A percentile compares a stretch with the other conserved stretches of the same genome.
Evolutionary conservation across 2,797 vertebrate species (phyloP).

Genomic region (Pseudochaenichthys georgianus): DNA sequence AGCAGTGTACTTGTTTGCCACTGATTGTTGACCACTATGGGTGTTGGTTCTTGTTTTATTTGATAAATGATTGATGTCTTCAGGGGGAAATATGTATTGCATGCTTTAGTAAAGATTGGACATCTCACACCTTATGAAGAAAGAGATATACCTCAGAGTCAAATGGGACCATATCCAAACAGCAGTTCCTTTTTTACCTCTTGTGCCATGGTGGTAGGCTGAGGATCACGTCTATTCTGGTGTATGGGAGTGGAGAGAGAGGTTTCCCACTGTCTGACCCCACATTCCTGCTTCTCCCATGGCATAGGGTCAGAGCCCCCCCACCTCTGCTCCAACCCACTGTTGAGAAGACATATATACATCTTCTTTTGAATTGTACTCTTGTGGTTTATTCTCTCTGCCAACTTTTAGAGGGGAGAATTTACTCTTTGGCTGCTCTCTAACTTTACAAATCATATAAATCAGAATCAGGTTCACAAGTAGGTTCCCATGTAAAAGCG

Average conservation of each 20-base stretch:
- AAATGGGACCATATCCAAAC: slow-evolving; percentile 41
- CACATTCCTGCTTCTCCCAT: slow-evolving; percentile 55
- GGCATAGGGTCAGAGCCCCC: slow-evolving; percentile 25
- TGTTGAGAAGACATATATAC: slow-evolving; percentile 14
- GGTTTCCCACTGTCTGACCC: slow-evolving; percentile 55
- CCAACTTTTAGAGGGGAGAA: not conserved
- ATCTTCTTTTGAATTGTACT: slow-evolving; percentile 17
- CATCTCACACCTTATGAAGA: slow-evolving; percentile 6
- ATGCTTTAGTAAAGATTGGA: not conserved
- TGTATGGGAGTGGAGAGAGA: slow-evolving; percentile 14
- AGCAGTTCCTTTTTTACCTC: slow-evolving; percentile 22
- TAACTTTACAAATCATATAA: not conserved
- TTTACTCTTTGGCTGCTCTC: not conserved
- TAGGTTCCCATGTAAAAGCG: too few relatives aligned
- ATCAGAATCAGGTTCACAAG: too few relatives aligned
- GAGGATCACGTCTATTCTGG: slow-evolving; percentile 58
- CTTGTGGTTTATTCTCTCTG: slow-evolving; percentile 13
- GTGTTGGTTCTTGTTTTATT: not conserved
- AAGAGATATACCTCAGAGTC: slow-evolving; percentile 3
- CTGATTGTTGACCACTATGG: not conserved
- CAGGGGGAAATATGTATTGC: not conserved
- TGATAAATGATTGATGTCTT: not conserved
- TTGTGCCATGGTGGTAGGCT: slow-evolving; percentile 2
- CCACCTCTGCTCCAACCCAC: slow-evolving; percentile 1
- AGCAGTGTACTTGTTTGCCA: slow-evolving; percentile 7